These are phyloP conservation scores for Reticulitermes lucifugus DNA, from an alignment of 2,888 invertebrate genomes.

Conservation along the genomic window DNA sequence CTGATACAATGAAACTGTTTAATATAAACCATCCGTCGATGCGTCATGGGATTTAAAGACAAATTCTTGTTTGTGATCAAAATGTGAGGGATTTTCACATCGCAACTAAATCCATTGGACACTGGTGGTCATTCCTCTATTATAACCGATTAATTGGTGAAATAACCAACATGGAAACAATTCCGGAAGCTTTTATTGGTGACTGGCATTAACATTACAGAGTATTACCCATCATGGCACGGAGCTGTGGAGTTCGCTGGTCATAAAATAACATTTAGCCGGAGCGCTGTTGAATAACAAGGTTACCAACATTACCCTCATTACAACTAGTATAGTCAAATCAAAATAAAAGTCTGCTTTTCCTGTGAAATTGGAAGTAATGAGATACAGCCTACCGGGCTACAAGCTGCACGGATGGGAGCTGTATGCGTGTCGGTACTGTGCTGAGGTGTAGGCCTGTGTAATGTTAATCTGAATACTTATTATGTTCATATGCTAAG, in stretches of 20 bases:
- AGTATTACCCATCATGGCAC: slow-evolving; percentile 1
- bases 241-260: neutral
- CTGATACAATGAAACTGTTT: neutral
- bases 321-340: slow-evolving; percentile 16
- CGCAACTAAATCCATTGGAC: neutral
- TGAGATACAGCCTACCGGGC: neutral
- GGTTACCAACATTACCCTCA: slow-evolving; percentile 22
- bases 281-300: neutral
- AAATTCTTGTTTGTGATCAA: neutral
- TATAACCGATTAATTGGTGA: slow-evolving; percentile 18
- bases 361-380: neutral
- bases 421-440: no score
- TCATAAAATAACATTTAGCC: slow-evolving; percentile 27
- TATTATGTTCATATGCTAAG: no score
- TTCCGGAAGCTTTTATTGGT: neutral
- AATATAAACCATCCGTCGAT: neutral
- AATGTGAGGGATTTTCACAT: slow-evolving; percentile 18
- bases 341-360: neutral
- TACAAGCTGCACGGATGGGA: no score
- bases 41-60: neutral
- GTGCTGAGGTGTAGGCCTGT: no score
- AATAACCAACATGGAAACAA: slow-evolving; percentile 24
- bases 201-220: slow-evolving; percentile 11
- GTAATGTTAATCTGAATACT: no score
- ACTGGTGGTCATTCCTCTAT: slow-evolving; percentile 8